phyloP scores from a whole-genome alignment of 2,113 vertebrate species.

The Phalacrocorax pelagicus region DNA sequence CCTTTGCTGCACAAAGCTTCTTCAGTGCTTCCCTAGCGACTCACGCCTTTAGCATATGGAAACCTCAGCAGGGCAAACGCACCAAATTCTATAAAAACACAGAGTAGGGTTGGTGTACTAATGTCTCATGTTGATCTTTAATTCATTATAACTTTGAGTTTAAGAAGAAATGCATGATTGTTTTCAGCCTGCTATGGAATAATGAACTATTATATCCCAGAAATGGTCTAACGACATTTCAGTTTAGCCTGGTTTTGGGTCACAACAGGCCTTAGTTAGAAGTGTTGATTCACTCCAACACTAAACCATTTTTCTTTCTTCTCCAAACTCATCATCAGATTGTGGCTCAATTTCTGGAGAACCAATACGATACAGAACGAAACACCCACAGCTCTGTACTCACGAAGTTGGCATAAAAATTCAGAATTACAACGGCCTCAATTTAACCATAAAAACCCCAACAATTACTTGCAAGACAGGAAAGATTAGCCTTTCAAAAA shows the following conservation, averaged over 20 bases:
- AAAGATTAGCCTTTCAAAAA: background rate
- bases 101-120: background rate
- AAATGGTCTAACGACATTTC: background rate
- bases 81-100: background rate
- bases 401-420: background rate
- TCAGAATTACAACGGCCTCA: background rate
- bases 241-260: background rate
- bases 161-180: background rate
- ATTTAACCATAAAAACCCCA: background rate
- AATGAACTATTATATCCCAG: background rate
- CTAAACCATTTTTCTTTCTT: background rate
- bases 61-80: background rate
- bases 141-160: background rate
- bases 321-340: background rate
- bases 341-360: background rate
- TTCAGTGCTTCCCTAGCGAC: background rate
- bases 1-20: background rate
- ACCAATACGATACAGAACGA: background rate
- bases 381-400: background rate
- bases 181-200: background rate
- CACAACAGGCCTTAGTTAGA: background rate
- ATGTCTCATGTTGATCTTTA: background rate
- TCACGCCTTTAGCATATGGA: background rate
- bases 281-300: background rate
- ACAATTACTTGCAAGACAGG: background rate